Evolutionary conservation across 2,113 vertebrate species (phyloP).

Genomic region (Pachyramphus minor): DNA sequence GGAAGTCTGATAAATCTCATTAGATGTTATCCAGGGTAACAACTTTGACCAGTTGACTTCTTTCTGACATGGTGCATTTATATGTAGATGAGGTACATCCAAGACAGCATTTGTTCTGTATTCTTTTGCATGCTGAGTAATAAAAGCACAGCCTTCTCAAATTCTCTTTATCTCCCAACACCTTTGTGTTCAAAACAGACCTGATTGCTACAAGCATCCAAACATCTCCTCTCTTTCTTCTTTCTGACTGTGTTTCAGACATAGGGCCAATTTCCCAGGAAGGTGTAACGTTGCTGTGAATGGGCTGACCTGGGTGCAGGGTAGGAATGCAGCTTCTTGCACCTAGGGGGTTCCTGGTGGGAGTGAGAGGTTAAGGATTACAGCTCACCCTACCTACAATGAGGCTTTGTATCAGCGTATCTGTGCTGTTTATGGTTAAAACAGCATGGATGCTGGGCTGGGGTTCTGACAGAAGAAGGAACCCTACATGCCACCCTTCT

Average conservation of each 20-base stretch:
- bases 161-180: neutral
- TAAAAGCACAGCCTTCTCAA: neutral
- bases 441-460: rapidly evolving
- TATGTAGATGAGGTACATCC: neutral
- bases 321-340: neutral
- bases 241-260: neutral
- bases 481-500: neutral
- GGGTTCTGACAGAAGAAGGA: neutral
- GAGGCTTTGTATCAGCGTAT: neutral
- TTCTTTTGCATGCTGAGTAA: neutral
- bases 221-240: neutral
- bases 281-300: rapidly evolving
- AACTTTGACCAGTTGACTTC: neutral
- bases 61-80: neutral
- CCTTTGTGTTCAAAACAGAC: neutral
- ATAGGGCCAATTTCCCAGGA: neutral
- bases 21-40: neutral
- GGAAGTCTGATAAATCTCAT: neutral
- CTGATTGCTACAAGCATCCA: neutral
- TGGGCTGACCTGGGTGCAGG: neutral
- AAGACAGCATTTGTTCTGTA: neutral
- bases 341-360: neutral
- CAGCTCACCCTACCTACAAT: neutral
- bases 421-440: neutral
- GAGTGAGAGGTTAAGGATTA: neutral